Evolutionary conservation across 2,888 invertebrate species (phyloP).

Genomic region (Eubasilissa splendida): DNA sequence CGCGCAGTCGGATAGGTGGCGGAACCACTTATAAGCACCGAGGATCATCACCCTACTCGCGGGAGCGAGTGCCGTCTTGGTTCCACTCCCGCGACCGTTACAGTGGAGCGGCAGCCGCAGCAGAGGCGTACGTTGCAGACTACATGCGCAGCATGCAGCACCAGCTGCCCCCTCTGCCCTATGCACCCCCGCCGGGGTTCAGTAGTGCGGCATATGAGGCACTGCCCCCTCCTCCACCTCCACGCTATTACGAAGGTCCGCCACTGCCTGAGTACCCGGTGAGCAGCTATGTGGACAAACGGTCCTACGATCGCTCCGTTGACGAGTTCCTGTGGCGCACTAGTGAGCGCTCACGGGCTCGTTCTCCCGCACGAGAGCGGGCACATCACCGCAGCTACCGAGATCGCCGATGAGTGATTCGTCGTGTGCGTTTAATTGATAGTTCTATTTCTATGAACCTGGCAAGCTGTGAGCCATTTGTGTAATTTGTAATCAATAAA

Average conservation of each 20-base stretch:
- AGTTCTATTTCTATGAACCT: conserved; percentile 48
- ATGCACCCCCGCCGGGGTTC: conserved; percentile 80
- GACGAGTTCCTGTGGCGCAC: conserved; percentile 91
- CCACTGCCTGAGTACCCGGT: conserved; percentile 84
- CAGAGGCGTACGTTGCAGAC: conserved; percentile 91
- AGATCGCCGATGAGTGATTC: conserved; percentile 71
- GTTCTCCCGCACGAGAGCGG: conserved; percentile 73
- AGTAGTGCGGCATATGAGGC: conserved; percentile 75
- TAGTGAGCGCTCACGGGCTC: conserved; percentile 75
- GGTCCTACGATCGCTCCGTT: conserved; percentile 90
- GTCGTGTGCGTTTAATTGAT: conserved; percentile 31
- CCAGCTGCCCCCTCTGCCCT: conserved; percentile 88
- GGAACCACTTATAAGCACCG: conserved; percentile 72
- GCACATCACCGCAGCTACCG: conserved; percentile 75
- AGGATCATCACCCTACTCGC: conserved; percentile 73
- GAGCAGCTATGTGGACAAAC: conserved; percentile 78
- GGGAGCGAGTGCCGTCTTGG: conserved; percentile 72
- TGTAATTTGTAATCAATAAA: conserved; percentile 57
- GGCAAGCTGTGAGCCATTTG: conserved; percentile 44
- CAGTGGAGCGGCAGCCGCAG: conserved; percentile 75
- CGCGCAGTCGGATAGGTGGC: conserved; percentile 73
- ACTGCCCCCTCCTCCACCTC: conserved; percentile 82
- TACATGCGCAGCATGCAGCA: conserved; percentile 93
- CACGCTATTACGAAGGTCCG: conserved; percentile 85
- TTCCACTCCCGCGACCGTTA: conserved; percentile 68